Evolutionary conservation across 1,140 invertebrate genomes (phyloP).

Genomic region (Panagrolaimus sp.): DNA sequence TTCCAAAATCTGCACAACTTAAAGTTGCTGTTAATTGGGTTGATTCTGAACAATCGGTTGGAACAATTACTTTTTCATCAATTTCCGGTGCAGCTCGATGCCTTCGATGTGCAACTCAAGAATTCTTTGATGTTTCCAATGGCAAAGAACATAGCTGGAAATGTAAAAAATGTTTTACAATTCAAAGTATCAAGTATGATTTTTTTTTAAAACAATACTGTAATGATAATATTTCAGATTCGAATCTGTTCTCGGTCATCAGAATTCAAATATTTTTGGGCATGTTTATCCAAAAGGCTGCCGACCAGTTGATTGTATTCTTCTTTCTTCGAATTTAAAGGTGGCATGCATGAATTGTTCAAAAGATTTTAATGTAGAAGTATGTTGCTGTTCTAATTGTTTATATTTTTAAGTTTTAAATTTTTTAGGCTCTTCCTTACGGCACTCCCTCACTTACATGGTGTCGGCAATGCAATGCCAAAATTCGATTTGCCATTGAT

Average conservation of each 20-base stretch:
- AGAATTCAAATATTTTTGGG: neutral
- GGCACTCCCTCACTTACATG: neutral
- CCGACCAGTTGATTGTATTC: neutral
- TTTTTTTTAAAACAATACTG: too few species aligned
- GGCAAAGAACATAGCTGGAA: neutral
- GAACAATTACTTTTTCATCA: neutral
- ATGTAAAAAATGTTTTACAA: conserved; percentile 1
- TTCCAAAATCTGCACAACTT: neutral
- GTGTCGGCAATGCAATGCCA: conserved; percentile 9
- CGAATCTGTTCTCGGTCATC: neutral
- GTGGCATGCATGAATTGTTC: conserved; percentile 1
- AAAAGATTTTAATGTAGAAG: neutral
- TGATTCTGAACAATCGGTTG: neutral
- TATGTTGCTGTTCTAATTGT: too few species aligned
- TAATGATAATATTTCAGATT: neutral
- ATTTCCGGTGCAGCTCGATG: neutral
- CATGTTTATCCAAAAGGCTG: neutral
- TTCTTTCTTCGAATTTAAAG: neutral
- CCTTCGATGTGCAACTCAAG: neutral
- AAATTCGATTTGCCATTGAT: neutral
- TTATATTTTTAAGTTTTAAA: too few species aligned
- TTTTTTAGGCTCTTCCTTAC: neutral
- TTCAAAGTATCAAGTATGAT: neutral
- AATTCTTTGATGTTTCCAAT: conserved; percentile 7
- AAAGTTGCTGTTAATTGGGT: neutral